Base-by-base conservation (phyloP, 2,797 vertebrate species). In the Todus mexicanus region DNA sequence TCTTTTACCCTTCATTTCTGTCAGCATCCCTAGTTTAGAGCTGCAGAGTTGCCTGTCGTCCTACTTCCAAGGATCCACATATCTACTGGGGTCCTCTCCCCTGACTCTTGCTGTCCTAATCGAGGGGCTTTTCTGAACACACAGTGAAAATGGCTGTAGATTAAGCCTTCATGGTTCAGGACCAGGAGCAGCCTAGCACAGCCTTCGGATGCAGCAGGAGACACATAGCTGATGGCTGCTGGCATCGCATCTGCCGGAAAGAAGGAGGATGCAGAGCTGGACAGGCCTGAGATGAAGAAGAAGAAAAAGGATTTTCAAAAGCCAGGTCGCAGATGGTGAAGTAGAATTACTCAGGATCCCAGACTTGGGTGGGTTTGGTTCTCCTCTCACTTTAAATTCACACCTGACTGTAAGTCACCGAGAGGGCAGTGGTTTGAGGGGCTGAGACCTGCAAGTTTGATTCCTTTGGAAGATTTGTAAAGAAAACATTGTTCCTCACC, bases 161-260 rank as follows among this genome's bases (percentile, higher is more conserved):
- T 72, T 71, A 91, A 94, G 57, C 74, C 77, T 93, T 86, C 21
- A 4, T 1, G 8, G 43, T 70, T 80, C 47, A 66, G 72, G 76
- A 87, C 15, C 12, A 35, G 64, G 57, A 87, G 29, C 59, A 87
- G 66, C 87, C 69, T 54, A 65, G 70, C 45, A 38, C 48, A 40
- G 66, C 71, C 15, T 7, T 47, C 66, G 91, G 60, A 47, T 74
- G 90, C 82, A 95, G 92, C 68, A 85, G 90, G 70, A 94, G 69
- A 77, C 64, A 84, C 60, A 78, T 25, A 73, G 61, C 38, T 79
- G 70, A 73, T 60, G 29, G 71, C 75, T 85, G 59, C 56, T 75
- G 69, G 79, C 65, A 15, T 80, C 86, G 64, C 61, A 75, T 79
- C 86, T 92, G 71, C 61, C 0, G 0, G 68, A 57, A 29, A 38